Percentiles rank a stretch among this genome's conserved stretches.
phyloP scores from a whole-genome alignment of 1,140 invertebrate species.

The Globodera ellingtonae region DNA sequence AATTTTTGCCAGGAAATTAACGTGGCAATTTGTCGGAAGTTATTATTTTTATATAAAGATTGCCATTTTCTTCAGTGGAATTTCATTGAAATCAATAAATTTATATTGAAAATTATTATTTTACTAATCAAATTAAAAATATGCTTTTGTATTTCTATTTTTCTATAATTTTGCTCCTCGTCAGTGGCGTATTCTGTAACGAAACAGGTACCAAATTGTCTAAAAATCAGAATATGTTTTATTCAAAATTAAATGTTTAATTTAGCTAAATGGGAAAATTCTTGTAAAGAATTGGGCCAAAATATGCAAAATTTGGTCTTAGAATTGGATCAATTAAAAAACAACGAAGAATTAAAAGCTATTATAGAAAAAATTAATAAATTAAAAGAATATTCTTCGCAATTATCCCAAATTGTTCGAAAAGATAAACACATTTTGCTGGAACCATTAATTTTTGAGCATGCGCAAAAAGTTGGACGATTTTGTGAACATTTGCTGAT shows the following conservation, averaged over 20 bases:
- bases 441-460: neutral
- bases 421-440: neutral
- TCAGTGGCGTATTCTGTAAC: too few relatives aligned
- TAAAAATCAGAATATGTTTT: neutral
- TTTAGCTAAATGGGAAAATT: neutral
- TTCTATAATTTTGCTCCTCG: too few relatives aligned
- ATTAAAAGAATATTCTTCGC: neutral
- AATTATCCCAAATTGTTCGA: neutral
- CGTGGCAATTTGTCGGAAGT: too few relatives aligned
- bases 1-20: too few relatives aligned
- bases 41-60: too few relatives aligned
- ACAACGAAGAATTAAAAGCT: neutral
- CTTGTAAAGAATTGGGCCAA: neutral
- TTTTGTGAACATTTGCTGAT: neutral
- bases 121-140: too few relatives aligned
- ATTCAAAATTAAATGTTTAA: neutral
- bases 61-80: too few relatives aligned
- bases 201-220: too few relatives aligned
- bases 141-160: too few relatives aligned
- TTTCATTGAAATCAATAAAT: too few relatives aligned
- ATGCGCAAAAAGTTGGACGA: neutral
- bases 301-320: neutral
- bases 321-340: neutral
- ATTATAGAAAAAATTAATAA: neutral
- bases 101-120: too few relatives aligned